These are phyloP conservation scores for Amblyjoppa proteus DNA, from an alignment of 2,888 invertebrate species.

Conservation along the genomic window DNA sequence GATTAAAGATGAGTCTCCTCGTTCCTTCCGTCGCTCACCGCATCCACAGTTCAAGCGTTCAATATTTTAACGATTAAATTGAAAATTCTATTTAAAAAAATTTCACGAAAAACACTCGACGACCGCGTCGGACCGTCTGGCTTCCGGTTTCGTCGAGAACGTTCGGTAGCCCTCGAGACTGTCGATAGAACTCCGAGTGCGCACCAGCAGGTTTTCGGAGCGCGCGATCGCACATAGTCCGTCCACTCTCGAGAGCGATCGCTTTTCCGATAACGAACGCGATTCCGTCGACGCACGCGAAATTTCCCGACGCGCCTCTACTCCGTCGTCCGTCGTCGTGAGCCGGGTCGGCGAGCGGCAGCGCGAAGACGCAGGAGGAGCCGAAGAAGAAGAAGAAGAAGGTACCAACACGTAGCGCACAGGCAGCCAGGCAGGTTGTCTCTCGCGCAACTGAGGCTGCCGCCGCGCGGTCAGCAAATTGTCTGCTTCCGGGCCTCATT, in stretches of 20 bases:
- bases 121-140: background rate
- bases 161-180: background rate
- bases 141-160: background rate
- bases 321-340: background rate
- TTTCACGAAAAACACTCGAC: background rate
- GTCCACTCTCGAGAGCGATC: background rate
- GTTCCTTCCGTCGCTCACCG: constrained; percentile 26
- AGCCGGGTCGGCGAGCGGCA: background rate
- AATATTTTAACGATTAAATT: background rate
- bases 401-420: constrained; percentile 65
- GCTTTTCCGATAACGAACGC: background rate
- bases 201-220: background rate
- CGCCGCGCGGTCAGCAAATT: constrained; percentile 84
- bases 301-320: background rate
- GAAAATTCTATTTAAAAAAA: background rate
- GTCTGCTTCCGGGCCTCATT: constrained; percentile 85
- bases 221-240: constrained; percentile 5
- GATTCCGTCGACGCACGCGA: background rate
- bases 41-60: background rate
- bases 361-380: background rate
- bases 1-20: background rate
- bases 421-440: constrained; percentile 82
- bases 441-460: constrained; percentile 84
- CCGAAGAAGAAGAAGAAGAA: constrained; percentile 35
- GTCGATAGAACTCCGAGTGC: background rate